Evolutionary conservation across 2,113 vertebrate genomes (phyloP).

Genomic region (Ia io): DNA sequence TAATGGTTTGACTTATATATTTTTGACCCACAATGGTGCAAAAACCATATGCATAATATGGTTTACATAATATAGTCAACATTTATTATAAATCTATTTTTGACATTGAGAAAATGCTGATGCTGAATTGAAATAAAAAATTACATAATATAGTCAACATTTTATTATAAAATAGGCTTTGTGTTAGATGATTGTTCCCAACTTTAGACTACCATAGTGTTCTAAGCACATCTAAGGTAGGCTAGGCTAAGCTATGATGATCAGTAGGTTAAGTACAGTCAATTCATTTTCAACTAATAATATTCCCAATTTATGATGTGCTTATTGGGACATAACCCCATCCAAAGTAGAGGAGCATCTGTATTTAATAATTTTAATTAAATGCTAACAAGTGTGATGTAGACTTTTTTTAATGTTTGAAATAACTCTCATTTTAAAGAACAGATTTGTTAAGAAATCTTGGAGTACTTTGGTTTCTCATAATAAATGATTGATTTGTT

Average conservation of each 20-base stretch:
- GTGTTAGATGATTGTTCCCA: background rate
- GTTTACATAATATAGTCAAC: background rate
- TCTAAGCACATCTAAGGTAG: background rate
- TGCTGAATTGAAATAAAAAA: background rate
- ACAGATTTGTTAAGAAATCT: background rate
- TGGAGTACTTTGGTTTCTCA: background rate
- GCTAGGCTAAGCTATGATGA: background rate
- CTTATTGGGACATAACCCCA: background rate
- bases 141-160: background rate
- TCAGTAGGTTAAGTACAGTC: background rate
- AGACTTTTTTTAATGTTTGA: background rate
- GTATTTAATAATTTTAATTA: background rate
- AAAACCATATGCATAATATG: background rate
- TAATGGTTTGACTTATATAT: background rate
- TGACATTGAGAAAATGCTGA: too few relatives aligned
- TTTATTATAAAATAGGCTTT: background rate
- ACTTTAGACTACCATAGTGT: background rate
- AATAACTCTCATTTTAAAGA: conserved; percentile 8
- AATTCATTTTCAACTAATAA: background rate
- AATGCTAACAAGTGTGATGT: background rate
- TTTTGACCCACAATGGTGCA: background rate
- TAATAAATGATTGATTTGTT: background rate
- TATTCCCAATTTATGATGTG: background rate
- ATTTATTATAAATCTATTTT: background rate
- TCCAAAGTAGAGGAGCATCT: background rate